phyloP scores from a whole-genome alignment of 2,113 vertebrate species.

The Ellobius talpinus region DNA sequence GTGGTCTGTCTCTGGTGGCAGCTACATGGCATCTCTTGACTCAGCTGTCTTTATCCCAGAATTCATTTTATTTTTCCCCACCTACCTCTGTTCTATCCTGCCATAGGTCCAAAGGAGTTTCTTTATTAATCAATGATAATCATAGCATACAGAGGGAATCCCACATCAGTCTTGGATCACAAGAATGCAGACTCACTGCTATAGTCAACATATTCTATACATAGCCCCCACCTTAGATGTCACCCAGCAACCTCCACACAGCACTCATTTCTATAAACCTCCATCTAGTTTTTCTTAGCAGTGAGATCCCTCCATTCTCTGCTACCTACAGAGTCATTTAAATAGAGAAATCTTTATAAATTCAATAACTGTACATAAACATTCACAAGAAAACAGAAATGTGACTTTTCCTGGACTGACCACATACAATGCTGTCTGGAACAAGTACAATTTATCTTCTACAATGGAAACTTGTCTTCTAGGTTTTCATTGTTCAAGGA shows the following conservation, averaged over 20 bases:
- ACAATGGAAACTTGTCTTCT: neutral
- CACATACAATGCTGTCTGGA: neutral
- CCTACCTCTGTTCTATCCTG: too few species aligned
- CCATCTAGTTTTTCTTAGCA: neutral
- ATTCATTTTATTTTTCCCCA: too few species aligned
- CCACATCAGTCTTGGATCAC: neutral
- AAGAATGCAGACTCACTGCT: neutral
- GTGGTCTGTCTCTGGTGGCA: too few species aligned
- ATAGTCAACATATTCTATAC: neutral
- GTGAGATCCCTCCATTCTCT: neutral
- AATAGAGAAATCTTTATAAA: neutral
- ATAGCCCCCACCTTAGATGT: neutral
- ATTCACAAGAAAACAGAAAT: neutral
- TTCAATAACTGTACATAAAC: neutral
- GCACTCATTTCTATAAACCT: neutral
- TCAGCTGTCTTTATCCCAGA: too few species aligned
- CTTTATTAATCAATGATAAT: too few species aligned
- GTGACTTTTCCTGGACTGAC: neutral
- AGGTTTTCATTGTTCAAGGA: neutral
- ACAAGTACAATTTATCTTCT: neutral
- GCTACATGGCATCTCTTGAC: too few species aligned
- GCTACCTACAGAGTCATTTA: neutral
- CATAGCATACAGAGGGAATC: too few species aligned
- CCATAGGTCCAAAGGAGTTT: too few species aligned
- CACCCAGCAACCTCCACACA: neutral